Evolutionary conservation across 1,140 invertebrate species (phyloP), one percentile per base, ranked within the genome.

Genomic region (Coboldia fuscipes): DNA sequence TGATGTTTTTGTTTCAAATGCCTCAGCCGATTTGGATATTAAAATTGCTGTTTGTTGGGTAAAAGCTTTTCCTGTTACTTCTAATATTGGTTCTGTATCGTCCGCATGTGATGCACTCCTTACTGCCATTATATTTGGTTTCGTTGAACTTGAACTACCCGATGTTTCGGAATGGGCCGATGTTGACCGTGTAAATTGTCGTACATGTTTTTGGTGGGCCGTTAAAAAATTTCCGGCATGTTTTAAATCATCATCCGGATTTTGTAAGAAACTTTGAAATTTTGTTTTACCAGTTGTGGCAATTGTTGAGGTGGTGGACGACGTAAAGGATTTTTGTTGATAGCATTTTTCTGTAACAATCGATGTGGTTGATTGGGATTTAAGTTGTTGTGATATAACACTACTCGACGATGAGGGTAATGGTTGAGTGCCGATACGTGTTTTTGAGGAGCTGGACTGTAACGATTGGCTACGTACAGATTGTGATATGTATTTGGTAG

Each of bases 21-120:
- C 52, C 32, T 54, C 51, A 8, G 51, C 51, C 16, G 51, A 54
- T 30, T 54, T 54, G 27, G 51, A 54, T 31, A 54, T 54, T 30
- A 54, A 36, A 10, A 54, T 54, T 13, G 51, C 50, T 5, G 51
- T 51, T 3, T 48, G 48, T 15, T 54, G 51, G 35, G 54, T 49
- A 18, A 54, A 38, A 2, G 51, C 51, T 36, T 50, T 31, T 3
- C 4, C 13, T n/a, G 30, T 9, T 9, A 20, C n/a, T n/a, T n/a
- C n/a, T n/a, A n/a, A n/a, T n/a, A n/a, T n/a, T n/a, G n/a, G n/a
- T n/a, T n/a, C n/a, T n/a, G n/a, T n/a, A n/a, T n/a, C n/a, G n/a
- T n/a, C n/a, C n/a, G n/a, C n/a, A n/a, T n/a, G n/a, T n/a, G n/a
- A n/a, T 7, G 51, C 49, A 16, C 51, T 54, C 4, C 51, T 45